Percentiles rank a stretch among this genome's conserved stretches.
These are phyloP conservation scores for Oligia latruncula DNA, from an alignment of 2,888 invertebrate species.

Conservation along the genomic window DNA sequence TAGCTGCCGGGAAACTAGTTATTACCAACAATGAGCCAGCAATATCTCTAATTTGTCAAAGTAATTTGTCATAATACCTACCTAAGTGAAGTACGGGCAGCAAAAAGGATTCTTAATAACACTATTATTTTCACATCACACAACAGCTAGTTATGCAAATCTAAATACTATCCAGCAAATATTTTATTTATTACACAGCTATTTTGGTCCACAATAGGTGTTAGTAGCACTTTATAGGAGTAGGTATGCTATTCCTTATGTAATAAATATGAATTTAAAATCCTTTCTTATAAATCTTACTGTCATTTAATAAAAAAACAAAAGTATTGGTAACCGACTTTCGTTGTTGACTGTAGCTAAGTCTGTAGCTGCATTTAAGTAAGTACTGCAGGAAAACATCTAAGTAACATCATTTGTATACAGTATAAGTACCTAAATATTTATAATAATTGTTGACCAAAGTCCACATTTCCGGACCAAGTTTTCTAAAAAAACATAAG, in stretches of 20 bases:
- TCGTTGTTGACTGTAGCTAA: background rate
- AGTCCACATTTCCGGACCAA: background rate
- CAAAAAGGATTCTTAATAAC: background rate
- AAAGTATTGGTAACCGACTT: too few relatives aligned
- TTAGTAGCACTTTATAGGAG: background rate
- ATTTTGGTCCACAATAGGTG: background rate
- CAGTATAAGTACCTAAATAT: background rate
- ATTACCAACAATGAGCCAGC: constrained; percentile 1
- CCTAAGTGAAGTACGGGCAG: background rate
- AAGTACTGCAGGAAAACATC: background rate
- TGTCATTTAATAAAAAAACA: too few relatives aligned
- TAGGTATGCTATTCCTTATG: too few relatives aligned
- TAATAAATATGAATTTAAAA: too few relatives aligned
- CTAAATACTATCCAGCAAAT: background rate
- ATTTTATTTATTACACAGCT: background rate
- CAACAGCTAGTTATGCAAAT: background rate
- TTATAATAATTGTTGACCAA: background rate
- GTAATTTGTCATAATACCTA: background rate
- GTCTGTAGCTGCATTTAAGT: background rate
- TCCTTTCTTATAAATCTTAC: too few relatives aligned
- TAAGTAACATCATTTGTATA: background rate
- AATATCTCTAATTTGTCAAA: background rate
- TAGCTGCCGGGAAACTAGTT: background rate
- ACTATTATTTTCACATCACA: background rate
- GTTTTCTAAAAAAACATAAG: background rate